phyloP scores from a whole-genome alignment of 2,797 vertebrate genomes.

The Gouania willdenowi region DNA sequence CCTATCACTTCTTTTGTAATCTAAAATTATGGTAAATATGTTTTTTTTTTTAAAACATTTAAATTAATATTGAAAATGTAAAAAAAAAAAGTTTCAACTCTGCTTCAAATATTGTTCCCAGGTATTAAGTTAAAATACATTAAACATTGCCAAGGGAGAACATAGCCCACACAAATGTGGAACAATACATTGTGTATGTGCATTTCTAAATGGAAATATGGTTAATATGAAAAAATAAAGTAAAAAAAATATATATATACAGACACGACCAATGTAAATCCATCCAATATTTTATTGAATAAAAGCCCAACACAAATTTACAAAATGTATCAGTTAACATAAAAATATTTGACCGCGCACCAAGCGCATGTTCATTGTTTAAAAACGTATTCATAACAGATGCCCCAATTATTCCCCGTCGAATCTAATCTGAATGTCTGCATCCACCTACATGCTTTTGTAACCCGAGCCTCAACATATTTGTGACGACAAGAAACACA shows the following conservation, averaged over 20 bases:
- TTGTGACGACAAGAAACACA: constrained; percentile 30
- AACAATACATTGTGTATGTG: no score
- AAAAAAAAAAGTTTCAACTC: no score
- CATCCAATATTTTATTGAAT: constrained; percentile 79
- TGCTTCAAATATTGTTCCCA: no score
- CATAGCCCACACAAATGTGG: no score
- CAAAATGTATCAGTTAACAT: constrained; percentile 72
- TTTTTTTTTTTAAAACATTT: no score
- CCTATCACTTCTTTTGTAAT: no score
- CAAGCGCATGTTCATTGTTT: constrained; percentile 53
- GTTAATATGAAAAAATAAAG: no score
- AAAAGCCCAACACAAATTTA: constrained; percentile 76
- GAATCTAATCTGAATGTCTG: constrained; percentile 34
- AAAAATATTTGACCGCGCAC: constrained; percentile 63
- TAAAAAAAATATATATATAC: not conserved
- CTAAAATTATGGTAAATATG: no score
- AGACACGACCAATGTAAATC: constrained; percentile 51
- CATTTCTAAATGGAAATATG: no score
- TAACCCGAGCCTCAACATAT: constrained; percentile 43
- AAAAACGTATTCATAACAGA: constrained; percentile 63
- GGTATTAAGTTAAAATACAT: no score
- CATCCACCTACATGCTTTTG: constrained; percentile 24
- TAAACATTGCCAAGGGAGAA: no score
- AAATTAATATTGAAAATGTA: no score
- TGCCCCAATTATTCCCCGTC: constrained; percentile 36